phyloP scores from a whole-genome alignment of 2,888 invertebrate genomes.

The Pseudococcus viburni region DNA sequence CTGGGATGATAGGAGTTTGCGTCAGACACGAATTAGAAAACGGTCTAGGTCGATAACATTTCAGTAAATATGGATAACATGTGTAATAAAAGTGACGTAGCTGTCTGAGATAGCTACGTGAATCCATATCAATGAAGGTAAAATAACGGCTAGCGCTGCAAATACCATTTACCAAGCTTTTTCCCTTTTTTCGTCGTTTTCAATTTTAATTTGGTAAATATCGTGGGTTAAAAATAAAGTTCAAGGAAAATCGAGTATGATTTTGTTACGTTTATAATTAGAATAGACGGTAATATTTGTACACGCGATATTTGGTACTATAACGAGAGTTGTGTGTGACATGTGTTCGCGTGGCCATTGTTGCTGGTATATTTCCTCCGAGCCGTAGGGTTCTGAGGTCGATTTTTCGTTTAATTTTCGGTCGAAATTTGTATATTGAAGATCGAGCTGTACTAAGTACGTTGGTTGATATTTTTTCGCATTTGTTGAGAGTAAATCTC shows the following conservation, averaged over 20 bases:
- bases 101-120: background rate
- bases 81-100: background rate
- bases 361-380: background rate
- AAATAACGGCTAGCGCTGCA: background rate
- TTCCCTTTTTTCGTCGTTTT: constrained; percentile 15
- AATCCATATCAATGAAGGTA: constrained; percentile 40
- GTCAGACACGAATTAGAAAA: background rate
- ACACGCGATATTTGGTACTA: constrained; percentile 35
- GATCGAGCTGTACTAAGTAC: background rate
- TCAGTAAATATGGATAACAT: constrained; percentile 18
- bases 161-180: constrained; percentile 8
- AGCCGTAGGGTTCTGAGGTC: background rate
- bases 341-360: constrained; percentile 28
- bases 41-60: constrained; percentile 35
- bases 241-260: constrained; percentile 20
- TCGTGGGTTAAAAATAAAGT: constrained; percentile 34
- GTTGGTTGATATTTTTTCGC: background rate
- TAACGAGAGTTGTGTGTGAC: background rate
- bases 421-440: background rate
- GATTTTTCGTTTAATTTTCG: constrained; percentile 22
- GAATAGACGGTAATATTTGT: constrained; percentile 11
- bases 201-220: background rate
- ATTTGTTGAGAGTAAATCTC: background rate
- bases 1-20: background rate
- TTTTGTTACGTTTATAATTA: constrained; percentile 43